Conservation (phyloP, 2,888 invertebrate genomes). For the Galeopsomyia nigrocyanea region DNA sequence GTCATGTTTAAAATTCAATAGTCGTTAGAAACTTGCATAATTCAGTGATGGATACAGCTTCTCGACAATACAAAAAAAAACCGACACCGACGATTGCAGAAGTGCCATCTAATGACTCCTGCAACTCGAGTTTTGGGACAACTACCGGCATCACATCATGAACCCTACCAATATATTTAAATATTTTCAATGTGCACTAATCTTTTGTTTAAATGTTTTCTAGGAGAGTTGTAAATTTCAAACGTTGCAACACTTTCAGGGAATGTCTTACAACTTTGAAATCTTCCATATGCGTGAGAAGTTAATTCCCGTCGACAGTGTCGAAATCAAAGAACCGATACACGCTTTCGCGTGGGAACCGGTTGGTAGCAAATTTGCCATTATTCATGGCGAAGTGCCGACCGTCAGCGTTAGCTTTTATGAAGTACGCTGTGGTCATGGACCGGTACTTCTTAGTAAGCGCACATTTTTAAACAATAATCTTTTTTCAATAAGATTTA, state of each 20-base stretch:
- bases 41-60: too few relatives aligned
- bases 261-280: conserved; percentile 98
- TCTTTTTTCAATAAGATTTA: too few relatives aligned
- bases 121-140: conserved; percentile 39
- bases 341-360: conserved; percentile 99
- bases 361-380: conserved; percentile 94
- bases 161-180: conserved; percentile 9
- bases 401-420: conserved; percentile 93
- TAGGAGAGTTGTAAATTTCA: conserved; percentile 47
- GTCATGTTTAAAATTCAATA: too few relatives aligned
- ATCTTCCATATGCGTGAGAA: conserved; percentile 99
- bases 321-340: conserved; percentile 94
- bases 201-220: conserved; percentile 32
- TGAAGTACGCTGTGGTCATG: conserved; percentile 90
- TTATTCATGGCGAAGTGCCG: conserved; percentile 93
- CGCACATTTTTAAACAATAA: conserved; percentile 54
- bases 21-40: too few relatives aligned
- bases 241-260: conserved; percentile 65
- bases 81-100: conserved; percentile 22
- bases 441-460: conserved; percentile 89
- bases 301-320: conserved; percentile 96
- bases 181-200: conserved; percentile 30
- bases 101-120: conserved; percentile 19
- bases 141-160: conserved; percentile 12
- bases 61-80: conserved; percentile 1